Evolutionary conservation across 2,113 vertebrate genomes (phyloP), one percentile per base, ranked within the genome.

Genomic region (Anarrhichthys ocellatus): DNA sequence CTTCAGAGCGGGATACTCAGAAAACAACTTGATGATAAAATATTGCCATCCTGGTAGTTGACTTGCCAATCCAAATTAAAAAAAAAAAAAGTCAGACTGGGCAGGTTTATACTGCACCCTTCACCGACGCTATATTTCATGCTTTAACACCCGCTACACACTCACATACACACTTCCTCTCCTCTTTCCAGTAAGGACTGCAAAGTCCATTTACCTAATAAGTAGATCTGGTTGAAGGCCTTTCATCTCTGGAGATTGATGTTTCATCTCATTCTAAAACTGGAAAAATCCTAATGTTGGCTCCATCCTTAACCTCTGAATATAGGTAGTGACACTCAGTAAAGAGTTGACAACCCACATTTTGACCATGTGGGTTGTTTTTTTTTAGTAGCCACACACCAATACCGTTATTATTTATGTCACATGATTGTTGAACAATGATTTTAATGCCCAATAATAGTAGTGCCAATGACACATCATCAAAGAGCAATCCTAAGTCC

Each of bases 51-150:
- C 62, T 66, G 89, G 87, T 89, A 85, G 88, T 76, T 85, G 85
- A 89, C 90, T 93, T 92, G 91, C 92, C 93, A 92, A 92, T 94
- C 92, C 93, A 93, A 94, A 93, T 94, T 90, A 91, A 84, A 95
- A 92, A 27, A 58, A 48, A 48, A 14, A 52, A 94, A 94, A 92
- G 90, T 91, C 91, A 67, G 85, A 93, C 90, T 88, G 90, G 84
- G 84, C 77, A 78, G 86, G 86, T 93, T 91, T 91, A 88, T 73
- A 78, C 80, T 63, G 78, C 78, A 72, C 66, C 83, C 91, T 81
- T 89, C 85, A 87, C 73, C 36, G 38, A 22, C 0, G 52, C 86
- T 36, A 79, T 95, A 93, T 94, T 90, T 95, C 92, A 94, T 9
- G 34, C 62, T 82, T 87, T 65, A 75, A 82, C 63, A 71, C 69